These are phyloP conservation scores for Centropus unirufus DNA, from an alignment of 2,113 vertebrate genomes.

Conservation along the genomic window DNA sequence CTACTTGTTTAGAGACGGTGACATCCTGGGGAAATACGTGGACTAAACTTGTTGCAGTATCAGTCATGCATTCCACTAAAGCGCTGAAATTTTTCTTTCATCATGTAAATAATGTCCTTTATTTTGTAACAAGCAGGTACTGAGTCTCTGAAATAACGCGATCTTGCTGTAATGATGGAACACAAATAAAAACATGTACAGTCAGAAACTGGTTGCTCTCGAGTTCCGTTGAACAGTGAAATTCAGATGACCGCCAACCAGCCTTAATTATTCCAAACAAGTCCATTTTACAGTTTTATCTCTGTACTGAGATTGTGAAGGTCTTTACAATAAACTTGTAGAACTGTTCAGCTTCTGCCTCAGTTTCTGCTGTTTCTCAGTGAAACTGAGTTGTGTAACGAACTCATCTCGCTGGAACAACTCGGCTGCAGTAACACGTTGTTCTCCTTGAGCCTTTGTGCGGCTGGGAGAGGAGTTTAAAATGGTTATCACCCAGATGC, in stretches of 20 bases:
- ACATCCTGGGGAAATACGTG: slow-evolving; percentile 96
- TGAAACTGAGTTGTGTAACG: neutral
- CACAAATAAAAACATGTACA: slow-evolving; percentile 76
- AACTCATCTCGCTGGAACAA: neutral
- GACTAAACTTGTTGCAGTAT: slow-evolving; percentile 79
- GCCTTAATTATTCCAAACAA: slow-evolving; percentile 53
- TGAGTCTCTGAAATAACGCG: slow-evolving; percentile 55
- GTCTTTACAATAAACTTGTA: slow-evolving; percentile 57
- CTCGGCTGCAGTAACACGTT: rapidly evolving
- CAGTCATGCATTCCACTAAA: slow-evolving; percentile 74
- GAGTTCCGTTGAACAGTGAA: slow-evolving; percentile 40
- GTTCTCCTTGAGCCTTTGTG: neutral
- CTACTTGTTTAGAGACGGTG: slow-evolving; percentile 94
- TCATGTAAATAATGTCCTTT: slow-evolving; percentile 91
- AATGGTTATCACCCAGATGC: neutral
- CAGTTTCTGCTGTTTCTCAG: slow-evolving; percentile 35
- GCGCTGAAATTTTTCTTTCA: slow-evolving; percentile 78
- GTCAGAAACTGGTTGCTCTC: slow-evolving; percentile 33
- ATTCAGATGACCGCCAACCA: slow-evolving; percentile 24
- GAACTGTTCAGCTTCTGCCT: neutral
- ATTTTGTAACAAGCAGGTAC: slow-evolving; percentile 78
- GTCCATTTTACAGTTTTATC: slow-evolving; percentile 42
- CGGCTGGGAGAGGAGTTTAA: neutral
- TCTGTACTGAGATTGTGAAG: slow-evolving; percentile 27
- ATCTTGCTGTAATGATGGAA: slow-evolving; percentile 63